A percentile compares a stretch with the other conserved stretches of the same genome.
phyloP scores from a whole-genome alignment of 2,797 vertebrate genomes.

The Luscinia megarhynchos region DNA sequence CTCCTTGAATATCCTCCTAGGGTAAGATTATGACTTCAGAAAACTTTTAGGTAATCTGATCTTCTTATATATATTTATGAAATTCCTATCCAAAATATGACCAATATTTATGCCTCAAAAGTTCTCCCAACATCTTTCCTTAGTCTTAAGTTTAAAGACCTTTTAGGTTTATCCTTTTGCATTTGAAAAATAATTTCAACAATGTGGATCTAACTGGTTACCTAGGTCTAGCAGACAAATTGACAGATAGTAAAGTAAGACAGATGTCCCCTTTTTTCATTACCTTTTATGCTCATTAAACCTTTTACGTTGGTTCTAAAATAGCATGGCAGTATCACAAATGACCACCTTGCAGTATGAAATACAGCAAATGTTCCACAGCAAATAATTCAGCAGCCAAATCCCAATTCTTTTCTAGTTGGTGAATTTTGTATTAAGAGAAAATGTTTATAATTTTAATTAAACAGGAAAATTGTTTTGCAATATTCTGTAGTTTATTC shows the following conservation, averaged over 20 bases:
- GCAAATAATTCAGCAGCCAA: neutral
- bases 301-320: neutral
- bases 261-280: neutral
- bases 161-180: neutral
- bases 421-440: neutral
- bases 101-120: neutral
- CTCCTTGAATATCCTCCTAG: neutral
- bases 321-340: neutral
- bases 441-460: slow-evolving; percentile 43
- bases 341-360: neutral
- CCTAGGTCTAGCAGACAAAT: neutral
- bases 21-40: neutral
- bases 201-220: neutral
- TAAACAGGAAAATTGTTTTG: slow-evolving; percentile 45
- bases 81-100: neutral
- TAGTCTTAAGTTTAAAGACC: neutral
- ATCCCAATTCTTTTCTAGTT: neutral
- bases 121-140: neutral
- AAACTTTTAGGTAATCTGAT: neutral
- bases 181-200: neutral
- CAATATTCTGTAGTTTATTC: slow-evolving; percentile 30
- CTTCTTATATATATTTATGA: neutral
- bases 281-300: neutral
- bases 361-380: neutral
- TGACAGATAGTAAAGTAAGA: neutral